A percentile compares a stretch with the other conserved stretches of the same genome.
Evolutionary conservation across 2,113 vertebrate species (phyloP).

Genomic region (Odocoileus virginianus): DNA sequence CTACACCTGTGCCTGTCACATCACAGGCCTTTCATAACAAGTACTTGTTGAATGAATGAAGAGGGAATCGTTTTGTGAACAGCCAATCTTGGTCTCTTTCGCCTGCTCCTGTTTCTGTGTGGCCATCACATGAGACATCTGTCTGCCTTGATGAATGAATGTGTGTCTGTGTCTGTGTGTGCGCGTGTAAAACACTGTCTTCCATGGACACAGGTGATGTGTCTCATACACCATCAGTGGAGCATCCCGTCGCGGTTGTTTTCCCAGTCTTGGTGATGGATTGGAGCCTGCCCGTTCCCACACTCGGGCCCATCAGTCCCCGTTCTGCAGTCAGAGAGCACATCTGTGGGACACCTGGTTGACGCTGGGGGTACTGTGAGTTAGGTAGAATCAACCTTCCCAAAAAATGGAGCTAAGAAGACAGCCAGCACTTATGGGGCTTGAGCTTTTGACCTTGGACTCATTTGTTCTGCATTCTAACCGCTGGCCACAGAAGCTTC

Average conservation of each 20-base stretch:
- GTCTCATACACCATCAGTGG: background rate
- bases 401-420: conserved; percentile 10
- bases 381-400: conserved; percentile 23
- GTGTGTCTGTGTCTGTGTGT: too few relatives aligned
- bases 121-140: background rate
- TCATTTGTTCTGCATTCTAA: conserved; percentile 17
- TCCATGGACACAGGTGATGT: background rate
- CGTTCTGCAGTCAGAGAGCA: background rate
- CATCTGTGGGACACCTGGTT: conserved; percentile 55
- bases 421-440: background rate
- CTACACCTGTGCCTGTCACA: background rate
- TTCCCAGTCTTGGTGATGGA: background rate
- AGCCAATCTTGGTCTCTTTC: background rate
- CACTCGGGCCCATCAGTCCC: background rate
- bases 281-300: conserved; percentile 4
- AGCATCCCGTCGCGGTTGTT: background rate
- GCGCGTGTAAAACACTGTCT: background rate
- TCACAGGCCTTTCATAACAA: background rate
- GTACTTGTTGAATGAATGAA: background rate
- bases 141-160: background rate
- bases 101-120: background rate
- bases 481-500: background rate
- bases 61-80: background rate
- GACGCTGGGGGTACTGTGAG: background rate
- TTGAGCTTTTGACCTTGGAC: conserved; percentile 21